Percentiles rank a stretch among this genome's conserved stretches.
phyloP scores from a whole-genome alignment of 2,113 vertebrate species.

The Mirza zaza region DNA sequence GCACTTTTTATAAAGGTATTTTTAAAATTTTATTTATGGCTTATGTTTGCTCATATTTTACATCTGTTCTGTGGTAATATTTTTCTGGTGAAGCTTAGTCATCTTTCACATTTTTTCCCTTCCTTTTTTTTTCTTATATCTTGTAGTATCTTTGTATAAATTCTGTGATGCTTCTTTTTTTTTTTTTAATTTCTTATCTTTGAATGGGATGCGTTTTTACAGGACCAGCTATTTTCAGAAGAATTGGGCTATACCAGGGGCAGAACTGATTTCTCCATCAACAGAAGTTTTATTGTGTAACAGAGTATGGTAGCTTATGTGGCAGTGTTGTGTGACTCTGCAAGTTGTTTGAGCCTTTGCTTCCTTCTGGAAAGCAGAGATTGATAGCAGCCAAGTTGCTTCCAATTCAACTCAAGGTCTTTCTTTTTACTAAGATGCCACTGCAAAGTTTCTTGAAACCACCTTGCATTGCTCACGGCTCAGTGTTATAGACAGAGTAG shows the following conservation, averaged over 20 bases:
- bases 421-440: not conserved
- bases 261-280: not conserved
- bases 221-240: not conserved
- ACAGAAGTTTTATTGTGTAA: not conserved
- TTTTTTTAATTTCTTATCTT: not conserved
- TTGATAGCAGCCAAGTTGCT: too few relatives aligned
- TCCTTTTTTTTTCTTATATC: not conserved
- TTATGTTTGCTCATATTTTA: slow-evolving; percentile 22
- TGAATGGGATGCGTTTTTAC: not conserved
- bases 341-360: not conserved
- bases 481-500: not conserved
- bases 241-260: not conserved
- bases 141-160: not conserved
- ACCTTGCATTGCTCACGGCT: too few relatives aligned
- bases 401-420: not conserved
- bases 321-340: not conserved
- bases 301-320: not conserved
- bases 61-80: not conserved
- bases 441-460: not conserved
- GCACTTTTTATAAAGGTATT: not conserved
- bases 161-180: not conserved
- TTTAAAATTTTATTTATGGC: slow-evolving; percentile 1
- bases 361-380: not conserved
- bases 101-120: not conserved
- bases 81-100: slow-evolving; percentile 15